Conservation (phyloP, 2,113 vertebrate genomes). For the Periophthalmodon schlosseri region DNA sequence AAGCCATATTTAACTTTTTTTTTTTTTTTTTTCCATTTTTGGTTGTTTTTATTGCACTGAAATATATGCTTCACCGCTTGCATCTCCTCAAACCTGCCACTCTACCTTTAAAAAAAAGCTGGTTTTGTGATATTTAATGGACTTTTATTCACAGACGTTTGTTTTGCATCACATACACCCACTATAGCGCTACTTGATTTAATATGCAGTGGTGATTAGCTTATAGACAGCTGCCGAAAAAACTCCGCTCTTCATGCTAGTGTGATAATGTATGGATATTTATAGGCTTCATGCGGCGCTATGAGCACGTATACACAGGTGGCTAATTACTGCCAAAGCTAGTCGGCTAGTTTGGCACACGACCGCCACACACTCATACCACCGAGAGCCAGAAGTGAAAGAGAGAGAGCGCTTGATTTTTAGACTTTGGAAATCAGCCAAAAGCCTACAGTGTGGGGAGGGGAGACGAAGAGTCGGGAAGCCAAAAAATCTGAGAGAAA, state of each 20-base stretch:
- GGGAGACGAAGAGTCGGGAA: slow-evolving; percentile 52
- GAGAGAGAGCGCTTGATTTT: slow-evolving; percentile 60
- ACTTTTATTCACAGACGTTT: not conserved
- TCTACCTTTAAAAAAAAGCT: not conserved
- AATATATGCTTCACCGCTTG: too few relatives aligned
- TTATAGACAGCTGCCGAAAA: slow-evolving; percentile 21
- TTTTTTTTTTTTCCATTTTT: too few relatives aligned
- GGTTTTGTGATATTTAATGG: not conserved
- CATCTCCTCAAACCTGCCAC: too few relatives aligned
- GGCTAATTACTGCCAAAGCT: slow-evolving; percentile 67
- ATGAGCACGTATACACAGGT: slow-evolving; percentile 68
- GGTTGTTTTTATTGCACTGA: too few relatives aligned
- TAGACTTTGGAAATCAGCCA: slow-evolving; percentile 60
- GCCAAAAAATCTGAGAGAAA: slow-evolving; percentile 45
- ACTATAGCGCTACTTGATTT: not conserved
- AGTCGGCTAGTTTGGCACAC: slow-evolving; percentile 68
- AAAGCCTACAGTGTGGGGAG: slow-evolving; percentile 53
- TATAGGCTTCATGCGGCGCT: slow-evolving; percentile 58
- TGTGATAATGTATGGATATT: slow-evolving; percentile 67
- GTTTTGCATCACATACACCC: not conserved
- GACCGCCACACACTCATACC: slow-evolving; percentile 53
- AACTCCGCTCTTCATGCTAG: slow-evolving; percentile 34
- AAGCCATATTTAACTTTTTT: too few relatives aligned
- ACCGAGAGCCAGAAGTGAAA: slow-evolving; percentile 39
- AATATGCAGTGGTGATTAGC: slow-evolving; percentile 13